phyloP scores from a whole-genome alignment of 2,113 vertebrate species.

The Ochotona princeps region DNA sequence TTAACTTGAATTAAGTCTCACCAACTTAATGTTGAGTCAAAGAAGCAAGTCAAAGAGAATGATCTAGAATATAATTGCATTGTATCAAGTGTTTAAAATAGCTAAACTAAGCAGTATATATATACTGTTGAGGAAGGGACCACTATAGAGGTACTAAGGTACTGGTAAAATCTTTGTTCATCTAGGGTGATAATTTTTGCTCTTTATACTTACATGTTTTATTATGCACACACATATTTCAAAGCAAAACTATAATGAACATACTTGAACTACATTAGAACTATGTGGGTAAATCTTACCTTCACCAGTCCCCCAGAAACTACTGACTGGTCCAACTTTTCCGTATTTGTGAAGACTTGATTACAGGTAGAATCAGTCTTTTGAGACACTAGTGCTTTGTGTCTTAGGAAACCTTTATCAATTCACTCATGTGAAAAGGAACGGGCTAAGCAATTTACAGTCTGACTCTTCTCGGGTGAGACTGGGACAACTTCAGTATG shows the following conservation, averaged over 20 bases:
- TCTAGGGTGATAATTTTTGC: background rate
- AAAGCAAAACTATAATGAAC: conserved; percentile 39
- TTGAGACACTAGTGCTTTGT: background rate
- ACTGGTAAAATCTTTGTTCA: background rate
- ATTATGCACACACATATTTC: background rate
- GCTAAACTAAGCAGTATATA: background rate
- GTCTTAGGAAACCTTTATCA: background rate
- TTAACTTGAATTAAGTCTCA: background rate
- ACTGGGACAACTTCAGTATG: background rate
- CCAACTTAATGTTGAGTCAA: background rate
- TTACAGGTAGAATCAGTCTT: background rate
- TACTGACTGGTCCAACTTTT: background rate
- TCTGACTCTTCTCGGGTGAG: background rate
- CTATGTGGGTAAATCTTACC: background rate
- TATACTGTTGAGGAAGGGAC: background rate
- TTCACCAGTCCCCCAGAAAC: background rate
- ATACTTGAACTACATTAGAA: background rate
- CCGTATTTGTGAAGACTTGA: background rate
- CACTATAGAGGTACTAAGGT: background rate
- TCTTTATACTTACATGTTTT: background rate
- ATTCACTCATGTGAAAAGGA: background rate
- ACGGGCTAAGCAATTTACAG: background rate
- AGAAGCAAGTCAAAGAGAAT: conserved; percentile 19
- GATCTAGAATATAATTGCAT: background rate
- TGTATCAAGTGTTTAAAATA: background rate